phyloP scores from a whole-genome alignment of 2,113 vertebrate genomes.

The Thomomys bottae region DNA sequence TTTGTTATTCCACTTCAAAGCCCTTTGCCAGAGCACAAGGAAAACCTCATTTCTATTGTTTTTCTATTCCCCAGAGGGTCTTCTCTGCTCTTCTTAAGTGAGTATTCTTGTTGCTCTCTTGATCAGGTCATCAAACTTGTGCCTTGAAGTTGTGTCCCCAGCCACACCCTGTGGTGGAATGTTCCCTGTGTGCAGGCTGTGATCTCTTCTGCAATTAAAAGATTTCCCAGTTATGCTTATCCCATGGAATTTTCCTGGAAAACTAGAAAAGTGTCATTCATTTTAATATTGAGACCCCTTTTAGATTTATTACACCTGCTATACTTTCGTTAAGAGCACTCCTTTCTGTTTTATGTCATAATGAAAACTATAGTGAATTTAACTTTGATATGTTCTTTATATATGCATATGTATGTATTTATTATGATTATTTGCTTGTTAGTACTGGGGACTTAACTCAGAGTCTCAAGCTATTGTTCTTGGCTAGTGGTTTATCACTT shows the following conservation, averaged over 20 bases:
- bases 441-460: no score
- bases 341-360: background rate
- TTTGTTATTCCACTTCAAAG: slow-evolving; percentile 65
- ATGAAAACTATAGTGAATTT: background rate
- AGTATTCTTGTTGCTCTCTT: background rate
- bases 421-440: no score
- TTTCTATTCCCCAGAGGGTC: slow-evolving; percentile 35
- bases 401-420: no score
- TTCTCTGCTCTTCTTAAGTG: slow-evolving; percentile 22
- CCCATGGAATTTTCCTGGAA: background rate
- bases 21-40: slow-evolving; percentile 2
- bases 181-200: background rate
- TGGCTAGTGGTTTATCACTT: no score
- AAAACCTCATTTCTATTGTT: slow-evolving; percentile 42
- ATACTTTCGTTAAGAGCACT: background rate
- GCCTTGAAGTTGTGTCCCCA: slow-evolving; percentile 43
- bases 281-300: background rate
- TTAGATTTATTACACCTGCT: background rate
- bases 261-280: slow-evolving; percentile 21
- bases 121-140: background rate
- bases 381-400: no score
- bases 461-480: no score
- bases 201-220: slow-evolving; percentile 9
- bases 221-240: slow-evolving; percentile 1
- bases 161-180: slow-evolving; percentile 23